These are phyloP conservation scores for Urechis unicinctus DNA, from an alignment of 2,888 invertebrate genomes.

Conservation along the genomic window DNA sequence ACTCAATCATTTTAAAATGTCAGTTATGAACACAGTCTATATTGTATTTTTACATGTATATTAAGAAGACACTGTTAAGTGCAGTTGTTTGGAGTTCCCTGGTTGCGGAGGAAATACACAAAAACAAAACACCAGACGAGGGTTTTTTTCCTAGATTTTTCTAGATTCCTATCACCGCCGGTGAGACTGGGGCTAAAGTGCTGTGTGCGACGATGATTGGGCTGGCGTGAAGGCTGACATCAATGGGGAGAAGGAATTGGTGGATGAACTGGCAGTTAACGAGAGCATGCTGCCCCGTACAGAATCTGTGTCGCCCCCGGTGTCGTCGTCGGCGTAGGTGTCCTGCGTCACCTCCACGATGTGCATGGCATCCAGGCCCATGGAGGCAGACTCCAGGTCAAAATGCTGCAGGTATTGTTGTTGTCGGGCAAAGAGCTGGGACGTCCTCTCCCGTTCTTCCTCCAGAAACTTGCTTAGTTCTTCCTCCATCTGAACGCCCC, in stretches of 20 bases:
- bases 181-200: too few relatives aligned
- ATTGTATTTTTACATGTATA: too few relatives aligned
- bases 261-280: slow-evolving; percentile 90
- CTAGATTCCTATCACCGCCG: too few relatives aligned
- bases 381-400: slow-evolving; percentile 85
- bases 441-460: slow-evolving; percentile 83
- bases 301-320: slow-evolving; percentile 68
- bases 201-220: too few relatives aligned
- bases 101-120: too few relatives aligned
- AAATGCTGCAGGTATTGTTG: slow-evolving; percentile 85
- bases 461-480: slow-evolving; percentile 86
- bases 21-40: too few relatives aligned
- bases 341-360: slow-evolving; percentile 86
- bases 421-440: slow-evolving; percentile 82
- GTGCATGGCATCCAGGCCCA: slow-evolving; percentile 87
- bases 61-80: too few relatives aligned
- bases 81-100: too few relatives aligned
- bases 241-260: slow-evolving; percentile 51
- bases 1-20: too few relatives aligned
- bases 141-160: too few relatives aligned
- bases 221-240: neutral
- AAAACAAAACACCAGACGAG: too few relatives aligned
- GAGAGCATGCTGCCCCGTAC: slow-evolving; percentile 87
- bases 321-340: slow-evolving; percentile 73
- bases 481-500: slow-evolving; percentile 70